Conservation (phyloP, 2,888 invertebrate species). For the Patella caerulea region DNA sequence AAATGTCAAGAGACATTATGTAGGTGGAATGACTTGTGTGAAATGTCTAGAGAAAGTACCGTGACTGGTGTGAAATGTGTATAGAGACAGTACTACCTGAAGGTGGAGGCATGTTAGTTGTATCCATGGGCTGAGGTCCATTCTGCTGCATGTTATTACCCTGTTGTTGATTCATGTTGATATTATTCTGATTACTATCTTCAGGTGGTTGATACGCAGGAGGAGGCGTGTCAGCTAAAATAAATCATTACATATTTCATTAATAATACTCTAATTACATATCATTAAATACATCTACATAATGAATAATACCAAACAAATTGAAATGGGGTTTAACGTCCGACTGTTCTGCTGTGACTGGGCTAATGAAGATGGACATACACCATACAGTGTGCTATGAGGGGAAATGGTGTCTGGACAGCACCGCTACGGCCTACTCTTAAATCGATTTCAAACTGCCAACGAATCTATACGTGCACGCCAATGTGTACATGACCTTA, state of each 20-base stretch:
- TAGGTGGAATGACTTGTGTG: too few species aligned
- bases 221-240: constrained; percentile 88
- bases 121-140: constrained; percentile 60
- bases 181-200: constrained; percentile 73
- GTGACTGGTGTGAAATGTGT: neutral
- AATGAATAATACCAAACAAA: neutral
- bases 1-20: too few species aligned
- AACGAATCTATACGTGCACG: too few species aligned
- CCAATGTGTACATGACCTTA: too few species aligned
- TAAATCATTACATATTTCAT: neutral
- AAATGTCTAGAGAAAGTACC: neutral
- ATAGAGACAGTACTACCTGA: neutral
- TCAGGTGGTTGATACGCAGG: constrained; percentile 94
- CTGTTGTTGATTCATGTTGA: constrained; percentile 34
- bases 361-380: too few species aligned
- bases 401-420: too few species aligned
- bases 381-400: too few species aligned
- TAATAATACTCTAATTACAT: too few species aligned
- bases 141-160: constrained; percentile 37
- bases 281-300: neutral
- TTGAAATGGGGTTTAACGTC: too few species aligned
- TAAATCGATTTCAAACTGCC: too few species aligned
- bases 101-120: constrained; percentile 47
- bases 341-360: too few species aligned
- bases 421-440: too few species aligned